Evolutionary conservation across 2,888 invertebrate genomes (phyloP), one percentile per base, ranked within the genome.

Genomic region (Dynastes grantii): DNA sequence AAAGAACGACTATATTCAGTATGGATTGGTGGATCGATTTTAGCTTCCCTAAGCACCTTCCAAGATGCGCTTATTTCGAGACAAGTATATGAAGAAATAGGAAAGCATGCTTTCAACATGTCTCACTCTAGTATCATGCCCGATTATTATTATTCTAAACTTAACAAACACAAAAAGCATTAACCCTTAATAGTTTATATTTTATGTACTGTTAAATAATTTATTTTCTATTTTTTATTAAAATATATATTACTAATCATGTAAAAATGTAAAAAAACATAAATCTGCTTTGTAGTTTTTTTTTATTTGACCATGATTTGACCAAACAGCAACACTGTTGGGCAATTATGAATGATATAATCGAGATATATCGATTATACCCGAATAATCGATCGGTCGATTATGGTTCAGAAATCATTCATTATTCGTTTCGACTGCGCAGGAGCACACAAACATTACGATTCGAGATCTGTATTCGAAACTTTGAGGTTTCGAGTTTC

Each of bases 1-100:
- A 97, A 98, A 90, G 99, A 99, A 91, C 93, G 99, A 80, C 90
- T 99, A 37, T 99, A 98, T 90, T 98, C 98, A 13, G 99, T 99
- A 51, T 99, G 99, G 99, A 99, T 99, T 87, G 99, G 99, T 76
- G 98, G 98, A 80, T 99, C 98, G 45, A 99, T 99, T 90, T 92
- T 99, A 84, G 99, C 99, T 11, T 98, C 98, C 11, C 91, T 99
- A 83, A 99, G 99, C 90, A 99, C 99, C 6, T 99, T 99, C 91
- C 97, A 98, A 87, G 97, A 97, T 90, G 98, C 99, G 97, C 99
- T 98, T 98, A 96, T 99, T 65, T 97, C 98, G 49, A 99, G 99
- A 89, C 91, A 96, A 80, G 99, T 99, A 87, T 99, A 96, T 87
- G 98, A 99, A 84, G 98, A 98, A 87, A 98, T 98, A 82, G 98